Percentiles rank a stretch among this genome's conserved stretches.
Evolutionary conservation across 2,888 invertebrate species (phyloP).

Genomic region (Tanytarsus gracilentus): DNA sequence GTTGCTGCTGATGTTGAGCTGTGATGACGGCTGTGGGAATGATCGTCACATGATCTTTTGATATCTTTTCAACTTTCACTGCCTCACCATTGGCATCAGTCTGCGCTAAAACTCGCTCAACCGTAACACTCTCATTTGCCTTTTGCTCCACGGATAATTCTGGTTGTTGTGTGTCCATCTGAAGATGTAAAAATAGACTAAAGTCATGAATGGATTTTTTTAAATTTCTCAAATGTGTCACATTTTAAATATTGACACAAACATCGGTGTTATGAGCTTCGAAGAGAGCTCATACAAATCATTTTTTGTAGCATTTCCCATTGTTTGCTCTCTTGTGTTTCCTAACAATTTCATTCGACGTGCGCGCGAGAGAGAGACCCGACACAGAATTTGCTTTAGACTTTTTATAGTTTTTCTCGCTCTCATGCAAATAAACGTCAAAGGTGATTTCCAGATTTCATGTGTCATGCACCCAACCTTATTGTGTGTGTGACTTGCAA

Average conservation of each 20-base stretch:
- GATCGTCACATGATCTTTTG: constrained; percentile 12
- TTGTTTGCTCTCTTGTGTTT: constrained; percentile 29
- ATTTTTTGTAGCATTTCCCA: constrained; percentile 26
- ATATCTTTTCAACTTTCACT: constrained; percentile 1
- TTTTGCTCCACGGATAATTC: constrained; percentile 14
- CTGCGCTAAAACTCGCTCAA: constrained; percentile 31
- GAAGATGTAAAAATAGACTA: constrained; percentile 28
- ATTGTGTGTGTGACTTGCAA: too few relatives aligned
- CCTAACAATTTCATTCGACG: constrained; percentile 17
- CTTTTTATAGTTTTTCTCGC: neutral
- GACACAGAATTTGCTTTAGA: neutral
- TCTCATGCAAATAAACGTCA: constrained; percentile 19
- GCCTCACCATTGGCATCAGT: constrained; percentile 29
- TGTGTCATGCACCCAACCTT: too few relatives aligned
- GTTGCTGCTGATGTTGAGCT: constrained; percentile 25
- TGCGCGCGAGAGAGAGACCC: neutral
- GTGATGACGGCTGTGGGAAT: constrained; percentile 30
- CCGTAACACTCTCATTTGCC: constrained; percentile 16
- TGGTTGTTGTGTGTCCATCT: constrained; percentile 28
- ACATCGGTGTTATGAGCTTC: constrained; percentile 2
- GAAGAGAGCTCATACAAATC: neutral
- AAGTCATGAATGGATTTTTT: constrained; percentile 20
- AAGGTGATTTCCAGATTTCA: too few relatives aligned
- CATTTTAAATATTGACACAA: constrained; percentile 25
- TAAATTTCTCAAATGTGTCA: constrained; percentile 29